These are phyloP conservation scores for Neogobius melanostomus DNA, from an alignment of 2,113 vertebrate genomes.

Conservation along the genomic window DNA sequence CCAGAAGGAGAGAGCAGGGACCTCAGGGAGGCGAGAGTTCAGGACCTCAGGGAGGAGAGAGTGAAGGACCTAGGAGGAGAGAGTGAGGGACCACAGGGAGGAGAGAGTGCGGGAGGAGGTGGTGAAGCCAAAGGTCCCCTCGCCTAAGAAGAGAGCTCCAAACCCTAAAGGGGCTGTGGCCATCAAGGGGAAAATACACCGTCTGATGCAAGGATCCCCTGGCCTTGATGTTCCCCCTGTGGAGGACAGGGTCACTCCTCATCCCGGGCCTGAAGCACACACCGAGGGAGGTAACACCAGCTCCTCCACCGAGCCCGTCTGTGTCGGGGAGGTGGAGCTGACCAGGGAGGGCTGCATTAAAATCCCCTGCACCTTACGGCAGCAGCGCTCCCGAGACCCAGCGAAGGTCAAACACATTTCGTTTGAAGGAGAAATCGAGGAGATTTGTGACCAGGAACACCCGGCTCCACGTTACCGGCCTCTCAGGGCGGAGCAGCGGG, in stretches of 20 bases:
- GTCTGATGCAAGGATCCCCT: slow-evolving; percentile 82
- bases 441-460: slow-evolving; percentile 16
- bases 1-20: too few species aligned
- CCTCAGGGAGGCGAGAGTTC: too few species aligned
- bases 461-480: slow-evolving; percentile 1
- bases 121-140: slow-evolving; percentile 72
- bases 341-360: slow-evolving; percentile 80
- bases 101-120: slow-evolving; percentile 72
- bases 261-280: slow-evolving; percentile 28
- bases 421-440: slow-evolving; percentile 44
- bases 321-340: slow-evolving; percentile 77
- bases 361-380: slow-evolving; percentile 78
- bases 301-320: slow-evolving; percentile 51
- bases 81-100: too few species aligned
- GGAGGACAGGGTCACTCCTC: slow-evolving; percentile 59
- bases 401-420: slow-evolving; percentile 52
- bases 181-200: slow-evolving; percentile 86
- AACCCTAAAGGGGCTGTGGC: slow-evolving; percentile 79
- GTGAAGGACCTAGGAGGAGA: too few species aligned
- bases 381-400: slow-evolving; percentile 55
- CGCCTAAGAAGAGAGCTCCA: slow-evolving; percentile 76
- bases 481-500: neutral
- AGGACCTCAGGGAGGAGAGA: too few species aligned
- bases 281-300: slow-evolving; percentile 58
- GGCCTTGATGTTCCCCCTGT: slow-evolving; percentile 78